A percentile compares a stretch with the other conserved stretches of the same genome.
Evolutionary conservation across 2,113 vertebrate species (phyloP).

Genomic region (Pelecanoides urinatrix): DNA sequence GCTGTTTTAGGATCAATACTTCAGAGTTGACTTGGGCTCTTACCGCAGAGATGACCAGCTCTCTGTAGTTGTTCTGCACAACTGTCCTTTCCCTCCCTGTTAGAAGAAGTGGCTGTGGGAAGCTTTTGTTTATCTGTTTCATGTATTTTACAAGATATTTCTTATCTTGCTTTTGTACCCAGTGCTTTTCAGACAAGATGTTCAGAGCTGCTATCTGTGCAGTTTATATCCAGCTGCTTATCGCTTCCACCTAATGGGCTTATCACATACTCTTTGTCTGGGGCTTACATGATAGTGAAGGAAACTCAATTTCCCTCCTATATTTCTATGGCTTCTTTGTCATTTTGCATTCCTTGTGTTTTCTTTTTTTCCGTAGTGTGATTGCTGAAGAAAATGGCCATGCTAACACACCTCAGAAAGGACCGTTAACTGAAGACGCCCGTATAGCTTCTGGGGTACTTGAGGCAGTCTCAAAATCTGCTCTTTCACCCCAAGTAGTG

Average conservation of each 20-base stretch:
- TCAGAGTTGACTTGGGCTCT: not conserved
- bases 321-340: not conserved
- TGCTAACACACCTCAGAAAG: slow-evolving; percentile 66
- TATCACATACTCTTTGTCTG: not conserved
- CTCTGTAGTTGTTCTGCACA: not conserved
- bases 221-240: slow-evolving; percentile 30
- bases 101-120: not conserved
- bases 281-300: not conserved
- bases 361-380: slow-evolving; percentile 59
- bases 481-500: slow-evolving; percentile 20
- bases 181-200: not conserved
- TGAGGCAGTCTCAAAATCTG: slow-evolving; percentile 72
- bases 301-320: not conserved
- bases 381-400: slow-evolving; percentile 81
- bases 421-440: slow-evolving; percentile 69
- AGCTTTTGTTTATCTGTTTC: slow-evolving; percentile 28
- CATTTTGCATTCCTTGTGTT: slow-evolving; percentile 14
- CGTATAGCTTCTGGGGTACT: not conserved
- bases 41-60: not conserved
- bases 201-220: slow-evolving; percentile 4
- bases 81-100: not conserved
- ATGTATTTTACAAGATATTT: slow-evolving; percentile 33
- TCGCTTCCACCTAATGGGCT: not conserved
- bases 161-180: slow-evolving; percentile 21
- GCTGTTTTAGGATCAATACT: not conserved